phyloP scores from a whole-genome alignment of 2,797 vertebrate genomes.

The Enteromius thamalakanensis region DNA sequence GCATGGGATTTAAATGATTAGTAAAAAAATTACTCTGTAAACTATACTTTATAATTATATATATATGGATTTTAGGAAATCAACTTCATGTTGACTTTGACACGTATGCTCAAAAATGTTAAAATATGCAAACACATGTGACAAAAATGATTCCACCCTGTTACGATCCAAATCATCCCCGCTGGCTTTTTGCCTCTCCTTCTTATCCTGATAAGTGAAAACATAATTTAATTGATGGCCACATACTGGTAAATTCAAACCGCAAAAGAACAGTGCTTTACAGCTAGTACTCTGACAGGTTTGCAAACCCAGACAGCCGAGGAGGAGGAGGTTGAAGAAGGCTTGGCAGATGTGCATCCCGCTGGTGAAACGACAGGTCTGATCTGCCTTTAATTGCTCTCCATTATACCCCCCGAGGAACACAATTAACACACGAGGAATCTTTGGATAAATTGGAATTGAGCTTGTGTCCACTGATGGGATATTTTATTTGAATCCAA shows the following conservation, averaged over 20 bases:
- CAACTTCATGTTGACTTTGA: neutral
- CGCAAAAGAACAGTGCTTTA: constrained; percentile 39
- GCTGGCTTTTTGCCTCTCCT: neutral
- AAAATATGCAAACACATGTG: neutral
- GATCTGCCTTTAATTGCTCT: constrained; percentile 52
- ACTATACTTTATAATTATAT: neutral
- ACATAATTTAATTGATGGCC: constrained; percentile 42
- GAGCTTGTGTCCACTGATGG: neutral
- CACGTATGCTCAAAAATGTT: neutral
- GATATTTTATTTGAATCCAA: neutral
- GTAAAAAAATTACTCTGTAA: too few relatives aligned
- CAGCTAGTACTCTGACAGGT: constrained; percentile 36
- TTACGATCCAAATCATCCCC: constrained; percentile 19
- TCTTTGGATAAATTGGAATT: constrained; percentile 42
- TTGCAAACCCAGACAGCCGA: constrained; percentile 39
- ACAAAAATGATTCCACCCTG: constrained; percentile 29
- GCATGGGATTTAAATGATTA: neutral
- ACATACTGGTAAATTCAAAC: constrained; percentile 35
- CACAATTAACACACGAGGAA: constrained; percentile 50
- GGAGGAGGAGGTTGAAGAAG: constrained; percentile 36
- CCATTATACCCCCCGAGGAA: constrained; percentile 51
- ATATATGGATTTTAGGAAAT: neutral
- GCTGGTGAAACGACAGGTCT: constrained; percentile 50
- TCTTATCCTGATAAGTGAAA: constrained; percentile 29
- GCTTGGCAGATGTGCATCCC: constrained; percentile 45